phyloP scores from a whole-genome alignment of 2,888 invertebrate genomes.

The Merodon equestris region DNA sequence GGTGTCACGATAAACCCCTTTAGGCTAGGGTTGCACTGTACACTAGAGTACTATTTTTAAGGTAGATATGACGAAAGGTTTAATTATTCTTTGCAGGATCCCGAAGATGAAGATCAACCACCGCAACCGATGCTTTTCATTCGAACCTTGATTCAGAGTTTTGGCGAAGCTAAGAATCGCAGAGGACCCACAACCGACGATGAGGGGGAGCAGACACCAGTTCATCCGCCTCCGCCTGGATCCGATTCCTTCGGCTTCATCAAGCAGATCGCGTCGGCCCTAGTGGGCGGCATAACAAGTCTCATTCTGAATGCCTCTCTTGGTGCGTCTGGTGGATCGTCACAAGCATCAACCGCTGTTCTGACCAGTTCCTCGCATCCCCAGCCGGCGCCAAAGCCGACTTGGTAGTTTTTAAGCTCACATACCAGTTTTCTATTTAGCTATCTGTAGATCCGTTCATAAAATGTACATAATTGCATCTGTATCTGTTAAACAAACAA shows the following conservation, averaged over 20 bases:
- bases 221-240: constrained; percentile 60
- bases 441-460: constrained; percentile 28
- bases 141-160: constrained; percentile 74
- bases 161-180: constrained; percentile 75
- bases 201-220: constrained; percentile 7
- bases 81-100: constrained; percentile 73
- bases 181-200: constrained; percentile 68
- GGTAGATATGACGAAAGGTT: too few species aligned
- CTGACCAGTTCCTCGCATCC: constrained; percentile 70
- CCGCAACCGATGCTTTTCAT: constrained; percentile 76
- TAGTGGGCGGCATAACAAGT: constrained; percentile 76
- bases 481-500: background rate
- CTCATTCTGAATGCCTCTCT: constrained; percentile 75
- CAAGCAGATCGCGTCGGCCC: constrained; percentile 75
- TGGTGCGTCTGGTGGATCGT: constrained; percentile 77
- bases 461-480: constrained; percentile 51
- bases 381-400: constrained; percentile 37
- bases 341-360: constrained; percentile 74
- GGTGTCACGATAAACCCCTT: constrained; percentile 23
- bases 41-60: background rate
- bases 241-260: constrained; percentile 77
- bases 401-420: constrained; percentile 47
- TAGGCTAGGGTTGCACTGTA: constrained; percentile 37
- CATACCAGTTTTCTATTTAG: constrained; percentile 9
- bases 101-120: constrained; percentile 77